Evolutionary conservation across 2,888 invertebrate species (phyloP), one percentile per base, ranked within the genome.

Genomic region (Cryptocephalus primarius): DNA sequence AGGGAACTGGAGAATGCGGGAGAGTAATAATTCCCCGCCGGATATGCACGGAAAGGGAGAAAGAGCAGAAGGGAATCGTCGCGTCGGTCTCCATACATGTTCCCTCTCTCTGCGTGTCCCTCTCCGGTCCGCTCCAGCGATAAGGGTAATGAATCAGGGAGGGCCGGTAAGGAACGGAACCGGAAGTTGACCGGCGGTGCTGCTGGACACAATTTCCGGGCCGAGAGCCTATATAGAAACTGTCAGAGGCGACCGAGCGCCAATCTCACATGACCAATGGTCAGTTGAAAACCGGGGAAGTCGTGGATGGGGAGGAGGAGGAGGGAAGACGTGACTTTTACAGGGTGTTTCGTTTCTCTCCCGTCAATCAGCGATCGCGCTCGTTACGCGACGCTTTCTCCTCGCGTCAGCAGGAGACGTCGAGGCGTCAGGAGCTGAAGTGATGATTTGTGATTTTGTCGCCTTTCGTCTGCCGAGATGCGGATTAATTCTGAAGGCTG

Each of bases 131-230:
- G 57, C 56, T 55, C 51, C 48, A 41, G 50, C 55, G 62, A 62
- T 62, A 62, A 61, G 60, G 54, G 58, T 57, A 61, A 63, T 61
- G 62, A 63, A 62, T 63, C 59, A 60, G 57, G 51, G 45, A 52
- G 50, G 39, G 39, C 42, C 46, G 50, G 52, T 60, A 66, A 66
- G 65, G 63, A 67, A 61, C 67, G 66, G 67, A 67, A 64, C 62
- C 64, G 69, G 67, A 69, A 68, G 64, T 57, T 60, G 60, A 64
- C 42, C 47, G 47, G 62, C 65, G 61, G 64, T 22, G 50, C 62
- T 65, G 64, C 64, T 67, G 68, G 69, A 68, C 68, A 70, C 68
- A 70, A 70, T 70, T 70, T 70, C 70, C 70, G 66, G 66, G 55
- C 57, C 60, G 60, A 61, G 58, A 57, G 63, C 62, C 64, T 65